Base-by-base conservation (phyloP, 2,888 invertebrate species). In the Pardosa pseudoannulata region DNA sequence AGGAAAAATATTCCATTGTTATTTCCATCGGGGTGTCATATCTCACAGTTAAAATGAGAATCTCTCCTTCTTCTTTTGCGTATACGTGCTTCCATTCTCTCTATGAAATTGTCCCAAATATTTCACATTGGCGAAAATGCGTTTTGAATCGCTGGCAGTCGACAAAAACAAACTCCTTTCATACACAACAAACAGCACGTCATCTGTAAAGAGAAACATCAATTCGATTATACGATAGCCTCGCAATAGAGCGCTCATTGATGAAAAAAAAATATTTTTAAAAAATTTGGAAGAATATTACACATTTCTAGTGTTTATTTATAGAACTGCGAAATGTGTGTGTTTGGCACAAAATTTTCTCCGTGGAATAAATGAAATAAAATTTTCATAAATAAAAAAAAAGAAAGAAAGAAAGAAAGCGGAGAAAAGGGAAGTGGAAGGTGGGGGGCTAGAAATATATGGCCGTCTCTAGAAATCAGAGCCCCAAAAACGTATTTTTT, bases 141-240 rank as follows among this genome's bases (percentile, higher is more conserved):
- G 71, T 79, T 79, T 79, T 71, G 73, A 80, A 80, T 73, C 73
- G 67, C 65, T 73, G 73, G 67, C 80, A 80, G 1, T 56, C 16
- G 56, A 56, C 23, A 56, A 56, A n/a, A 56, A 56, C 56, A 56
- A 56, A 56, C 56, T 3, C 23, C 3, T 56, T 56, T 23, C 56
- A 19, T 23, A 56, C n/a, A 16, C 11, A 65, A 31, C 65, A 65
- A 65, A 65, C 13, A 29, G 2, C 5, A 16, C 31, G 29, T 65
- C 31, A 31, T 16, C 16, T 31, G 13, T 62, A 73, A 68, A 36
- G 29, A 75, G 75, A 75, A 78, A 67, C 41, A 85, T 85, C 78
- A 85, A 85, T 85, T 79, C 73, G 83, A 72, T 85, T 85, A 78
- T 41, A 36, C 56, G 72, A 73, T 62, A 78, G 39, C 70, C 46